A percentile compares a stretch with the other conserved stretches of the same genome.
phyloP scores from a whole-genome alignment of 2,113 vertebrate genomes.

The Oryzias melastigma region DNA sequence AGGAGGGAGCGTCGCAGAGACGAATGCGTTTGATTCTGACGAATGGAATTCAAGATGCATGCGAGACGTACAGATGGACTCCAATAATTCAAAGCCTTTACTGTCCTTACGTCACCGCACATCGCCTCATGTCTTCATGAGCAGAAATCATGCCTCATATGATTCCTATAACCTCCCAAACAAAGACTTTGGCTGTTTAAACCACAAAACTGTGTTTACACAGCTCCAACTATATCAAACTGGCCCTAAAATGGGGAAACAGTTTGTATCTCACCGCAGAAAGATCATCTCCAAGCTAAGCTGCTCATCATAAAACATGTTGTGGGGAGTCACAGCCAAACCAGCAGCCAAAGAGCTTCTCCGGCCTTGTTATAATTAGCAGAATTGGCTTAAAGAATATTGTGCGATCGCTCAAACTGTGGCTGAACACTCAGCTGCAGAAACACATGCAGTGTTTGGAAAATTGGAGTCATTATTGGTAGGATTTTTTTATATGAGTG shows the following conservation, averaged over 20 bases:
- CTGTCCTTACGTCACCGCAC: constrained; percentile 29
- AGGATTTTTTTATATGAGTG: too few species aligned
- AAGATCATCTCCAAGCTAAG: constrained; percentile 36
- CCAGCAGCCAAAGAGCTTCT: constrained; percentile 29
- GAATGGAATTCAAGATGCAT: constrained; percentile 28
- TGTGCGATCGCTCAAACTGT: not conserved
- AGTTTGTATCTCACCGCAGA: constrained; percentile 29
- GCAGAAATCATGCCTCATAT: constrained; percentile 21
- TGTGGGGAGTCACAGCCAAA: constrained; percentile 42
- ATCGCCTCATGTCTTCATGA: constrained; percentile 13
- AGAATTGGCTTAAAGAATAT: constrained; percentile 24
- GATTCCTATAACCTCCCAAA: constrained; percentile 38
- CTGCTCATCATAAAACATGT: constrained; percentile 47
- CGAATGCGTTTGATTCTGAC: constrained; percentile 23
- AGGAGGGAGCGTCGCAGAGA: constrained; percentile 19
- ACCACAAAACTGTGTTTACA: constrained; percentile 36
- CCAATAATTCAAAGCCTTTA: constrained; percentile 7
- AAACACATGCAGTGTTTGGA: too few species aligned
- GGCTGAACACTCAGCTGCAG: not conserved
- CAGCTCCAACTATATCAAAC: constrained; percentile 27
- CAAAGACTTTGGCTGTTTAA: constrained; percentile 30
- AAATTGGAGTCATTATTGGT: too few species aligned
- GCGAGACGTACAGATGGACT: constrained; percentile 12
- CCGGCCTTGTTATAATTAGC: constrained; percentile 29
- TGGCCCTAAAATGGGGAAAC: constrained; percentile 35